phyloP scores from a whole-genome alignment of 1,140 invertebrate species.

The Cyclina sinensis region DNA sequence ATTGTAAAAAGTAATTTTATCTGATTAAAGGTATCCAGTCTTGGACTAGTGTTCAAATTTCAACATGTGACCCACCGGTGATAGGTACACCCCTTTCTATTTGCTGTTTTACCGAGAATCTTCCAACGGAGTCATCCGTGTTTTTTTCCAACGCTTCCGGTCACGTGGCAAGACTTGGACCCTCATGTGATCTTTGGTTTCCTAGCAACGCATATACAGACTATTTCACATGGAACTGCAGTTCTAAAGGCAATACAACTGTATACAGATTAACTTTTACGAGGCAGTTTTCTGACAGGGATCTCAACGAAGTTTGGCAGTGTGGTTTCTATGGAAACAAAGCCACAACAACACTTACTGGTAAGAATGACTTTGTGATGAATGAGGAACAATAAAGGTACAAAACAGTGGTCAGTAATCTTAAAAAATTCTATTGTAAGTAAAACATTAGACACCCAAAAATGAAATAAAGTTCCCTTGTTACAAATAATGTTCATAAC shows the following conservation, averaged over 20 bases:
- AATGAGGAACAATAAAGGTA: no score
- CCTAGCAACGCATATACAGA: background rate
- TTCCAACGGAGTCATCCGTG: background rate
- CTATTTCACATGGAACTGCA: background rate
- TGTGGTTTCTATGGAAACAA: conserved; percentile 37
- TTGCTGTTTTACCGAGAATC: conserved; percentile 4
- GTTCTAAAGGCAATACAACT: background rate
- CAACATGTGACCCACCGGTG: conserved; percentile 11
- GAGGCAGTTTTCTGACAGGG: background rate
- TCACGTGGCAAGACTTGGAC: background rate
- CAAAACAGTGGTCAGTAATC: no score
- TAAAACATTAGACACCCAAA: no score
- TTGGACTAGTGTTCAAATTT: conserved; percentile 10
- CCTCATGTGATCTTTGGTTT: background rate
- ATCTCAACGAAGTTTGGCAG: background rate
- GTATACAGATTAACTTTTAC: background rate
- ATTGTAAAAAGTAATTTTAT: no score
- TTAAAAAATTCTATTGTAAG: no score
- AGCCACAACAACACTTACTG: background rate
- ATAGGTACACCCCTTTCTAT: background rate
- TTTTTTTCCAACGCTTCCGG: background rate
- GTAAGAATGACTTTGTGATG: no score
- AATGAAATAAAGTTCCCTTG: no score
- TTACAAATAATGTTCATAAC: no score
- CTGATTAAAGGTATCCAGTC: background rate